Evolutionary conservation across 2,888 invertebrate genomes (phyloP).

Genomic region (Bombyx huttoni): DNA sequence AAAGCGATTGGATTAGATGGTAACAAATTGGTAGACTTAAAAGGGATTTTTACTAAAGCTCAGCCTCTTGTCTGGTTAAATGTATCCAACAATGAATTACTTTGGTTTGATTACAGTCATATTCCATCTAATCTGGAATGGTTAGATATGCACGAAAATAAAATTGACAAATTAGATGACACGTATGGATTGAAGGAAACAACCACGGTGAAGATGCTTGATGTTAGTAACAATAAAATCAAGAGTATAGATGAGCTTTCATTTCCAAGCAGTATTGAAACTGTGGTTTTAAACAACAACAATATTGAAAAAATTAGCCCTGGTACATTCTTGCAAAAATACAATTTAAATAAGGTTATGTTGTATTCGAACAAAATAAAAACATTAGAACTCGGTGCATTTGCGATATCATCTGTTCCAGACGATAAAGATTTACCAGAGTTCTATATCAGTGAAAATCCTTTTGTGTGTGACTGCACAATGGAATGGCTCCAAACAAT

Average conservation of each 20-base stretch:
- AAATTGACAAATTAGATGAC: conserved; percentile 82
- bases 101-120: conserved; percentile 86
- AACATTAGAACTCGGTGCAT: conserved; percentile 79
- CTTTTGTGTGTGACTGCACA: conserved; percentile 87
- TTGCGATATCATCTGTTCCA: conserved; percentile 77
- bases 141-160: conserved; percentile 86
- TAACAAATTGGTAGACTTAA: conserved; percentile 83
- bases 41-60: conserved; percentile 81
- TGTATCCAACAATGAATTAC: conserved; percentile 83
- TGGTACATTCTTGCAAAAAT: conserved; percentile 80
- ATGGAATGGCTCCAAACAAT: conserved; percentile 90
- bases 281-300: conserved; percentile 81
- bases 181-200: conserved; percentile 78
- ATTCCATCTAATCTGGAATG: conserved; percentile 82
- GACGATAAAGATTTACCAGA: conserved; percentile 80
- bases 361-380: conserved; percentile 81
- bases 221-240: conserved; percentile 81
- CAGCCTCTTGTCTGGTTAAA: conserved; percentile 85
- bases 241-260: conserved; percentile 77
- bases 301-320: conserved; percentile 78
- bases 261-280: conserved; percentile 81
- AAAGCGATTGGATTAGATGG: conserved; percentile 84
- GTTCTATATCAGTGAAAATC: conserved; percentile 86
- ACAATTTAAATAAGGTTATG: conserved; percentile 81
- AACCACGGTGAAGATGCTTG: conserved; percentile 81